Base-by-base conservation (phyloP, 2,113 vertebrate genomes). In the Variabilichromis moorii region DNA sequence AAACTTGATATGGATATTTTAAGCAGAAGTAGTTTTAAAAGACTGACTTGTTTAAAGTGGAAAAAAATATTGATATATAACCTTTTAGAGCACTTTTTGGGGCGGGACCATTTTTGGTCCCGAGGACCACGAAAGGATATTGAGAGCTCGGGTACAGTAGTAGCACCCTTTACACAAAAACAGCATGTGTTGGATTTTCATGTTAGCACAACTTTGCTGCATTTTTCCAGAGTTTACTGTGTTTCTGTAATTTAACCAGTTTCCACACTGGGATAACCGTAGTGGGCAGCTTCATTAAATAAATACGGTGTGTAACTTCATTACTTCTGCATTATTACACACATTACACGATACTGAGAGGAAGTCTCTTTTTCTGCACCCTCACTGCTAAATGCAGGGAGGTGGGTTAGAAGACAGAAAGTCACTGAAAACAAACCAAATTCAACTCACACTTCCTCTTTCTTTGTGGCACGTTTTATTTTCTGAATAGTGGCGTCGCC, bases 141-240 rank as follows among this genome's bases (percentile, higher is more conserved):
- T 3, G 4, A 57, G 54, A 0, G 24, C 24, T 14, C 7, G 1
- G 13, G 24, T 59, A 59, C 21, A 28, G 55, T 59, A 28, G 55
- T 14, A 28, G 54, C 5, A 59, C 4, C 3, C 13, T 28, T 57
- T 57, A 57, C 13, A 59, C 55, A 28, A 31, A 59, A 17, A 10
- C 57, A 61, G 59, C 0, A 7, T 2, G 28, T 19, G 16, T 1
- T 19, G 57, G 14, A 33, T 33, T 33, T 33, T 33, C 8, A 17
- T 61, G 14, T 33, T 33, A 9, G 28, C 57, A 61, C 9, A 61
- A 61, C 57, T 61, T 4, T 17, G 9, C 57, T 61, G 57, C 16
- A 61, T 61, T 57, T 57, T 57, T 57, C 54, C 54, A 28, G 54
- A 28, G 24, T 61, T 61, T 33, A 61, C 7, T 16, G 55, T 5